phyloP scores from a whole-genome alignment of 2,888 invertebrate genomes.

The Spatulosminthurus flaviceps region DNA sequence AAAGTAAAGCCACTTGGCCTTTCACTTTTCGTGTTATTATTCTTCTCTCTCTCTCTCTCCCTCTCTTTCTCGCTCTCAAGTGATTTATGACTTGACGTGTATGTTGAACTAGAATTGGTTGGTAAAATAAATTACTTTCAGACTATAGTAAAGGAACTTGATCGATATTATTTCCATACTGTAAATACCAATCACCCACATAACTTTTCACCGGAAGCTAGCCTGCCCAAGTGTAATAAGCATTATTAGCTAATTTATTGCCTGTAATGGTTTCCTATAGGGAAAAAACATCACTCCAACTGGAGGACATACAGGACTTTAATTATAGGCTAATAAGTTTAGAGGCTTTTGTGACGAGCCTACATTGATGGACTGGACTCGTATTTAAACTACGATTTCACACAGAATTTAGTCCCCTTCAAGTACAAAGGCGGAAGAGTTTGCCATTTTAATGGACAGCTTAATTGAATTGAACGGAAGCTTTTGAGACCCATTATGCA shows the following conservation, averaged over 20 bases:
- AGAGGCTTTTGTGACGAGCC: no score
- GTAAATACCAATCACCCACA: conserved; percentile 5
- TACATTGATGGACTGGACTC: no score
- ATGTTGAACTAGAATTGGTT: neutral
- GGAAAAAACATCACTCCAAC: no score
- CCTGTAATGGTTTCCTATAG: no score
- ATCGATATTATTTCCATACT: neutral
- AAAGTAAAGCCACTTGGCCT: neutral
- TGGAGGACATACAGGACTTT: no score
- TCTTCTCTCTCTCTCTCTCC: neutral
- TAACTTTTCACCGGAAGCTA: neutral
- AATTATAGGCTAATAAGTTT: no score
- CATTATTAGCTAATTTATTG: neutral
- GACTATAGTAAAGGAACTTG: neutral
- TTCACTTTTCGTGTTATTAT: conserved; percentile 14
- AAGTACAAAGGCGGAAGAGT: no score
- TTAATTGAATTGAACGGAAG: no score
- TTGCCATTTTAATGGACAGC: no score
- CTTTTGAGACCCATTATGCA: no score
- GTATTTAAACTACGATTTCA: no score
- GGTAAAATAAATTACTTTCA: conserved; percentile 7
- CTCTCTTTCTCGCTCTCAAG: neutral
- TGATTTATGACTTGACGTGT: conserved; percentile 35
- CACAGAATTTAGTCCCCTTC: no score
- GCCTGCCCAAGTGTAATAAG: neutral